Evolutionary conservation across 2,888 invertebrate species (phyloP).

Genomic region (Dromius quadrimaculatus): DNA sequence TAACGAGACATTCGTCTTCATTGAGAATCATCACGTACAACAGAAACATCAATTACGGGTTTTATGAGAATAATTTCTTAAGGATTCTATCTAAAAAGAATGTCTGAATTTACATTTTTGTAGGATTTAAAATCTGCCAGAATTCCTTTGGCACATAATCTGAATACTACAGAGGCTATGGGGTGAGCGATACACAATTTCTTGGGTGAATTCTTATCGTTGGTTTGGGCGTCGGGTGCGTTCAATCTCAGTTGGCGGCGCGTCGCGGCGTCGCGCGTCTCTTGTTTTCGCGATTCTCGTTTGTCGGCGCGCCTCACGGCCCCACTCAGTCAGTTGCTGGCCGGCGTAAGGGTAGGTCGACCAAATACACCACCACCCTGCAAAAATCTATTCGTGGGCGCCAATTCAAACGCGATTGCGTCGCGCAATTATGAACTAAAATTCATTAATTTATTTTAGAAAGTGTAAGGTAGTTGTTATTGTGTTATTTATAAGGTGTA

Average conservation of each 20-base stretch:
- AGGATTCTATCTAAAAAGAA: not conserved
- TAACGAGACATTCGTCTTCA: too few relatives aligned
- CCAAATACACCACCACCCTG: not conserved
- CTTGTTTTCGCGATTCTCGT: conserved; percentile 35
- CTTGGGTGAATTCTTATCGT: conserved; percentile 27
- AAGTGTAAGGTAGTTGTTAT: conserved; percentile 4
- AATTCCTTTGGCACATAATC: not conserved
- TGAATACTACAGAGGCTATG: not conserved
- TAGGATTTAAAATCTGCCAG: not conserved
- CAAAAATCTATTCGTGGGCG: not conserved
- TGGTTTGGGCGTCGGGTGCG: conserved; percentile 21
- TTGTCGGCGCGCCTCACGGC: conserved; percentile 18
- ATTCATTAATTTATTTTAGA: too few relatives aligned
- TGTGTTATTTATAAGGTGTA: not conserved
- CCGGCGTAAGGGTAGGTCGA: conserved; percentile 6
- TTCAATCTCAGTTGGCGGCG: conserved; percentile 35
- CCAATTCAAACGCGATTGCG: not conserved
- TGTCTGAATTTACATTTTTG: not conserved
- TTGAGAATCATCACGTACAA: too few relatives aligned
- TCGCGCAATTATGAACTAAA: not conserved
- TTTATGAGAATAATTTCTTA: not conserved
- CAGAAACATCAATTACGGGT: not conserved
- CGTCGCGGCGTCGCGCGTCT: conserved; percentile 31
- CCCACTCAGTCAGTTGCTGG: conserved; percentile 19
- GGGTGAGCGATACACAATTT: conserved; percentile 8